A percentile compares a stretch with the other conserved stretches of the same genome.
phyloP scores from a whole-genome alignment of 2,113 vertebrate genomes.

The Tretioscincus oriximinensis region DNA sequence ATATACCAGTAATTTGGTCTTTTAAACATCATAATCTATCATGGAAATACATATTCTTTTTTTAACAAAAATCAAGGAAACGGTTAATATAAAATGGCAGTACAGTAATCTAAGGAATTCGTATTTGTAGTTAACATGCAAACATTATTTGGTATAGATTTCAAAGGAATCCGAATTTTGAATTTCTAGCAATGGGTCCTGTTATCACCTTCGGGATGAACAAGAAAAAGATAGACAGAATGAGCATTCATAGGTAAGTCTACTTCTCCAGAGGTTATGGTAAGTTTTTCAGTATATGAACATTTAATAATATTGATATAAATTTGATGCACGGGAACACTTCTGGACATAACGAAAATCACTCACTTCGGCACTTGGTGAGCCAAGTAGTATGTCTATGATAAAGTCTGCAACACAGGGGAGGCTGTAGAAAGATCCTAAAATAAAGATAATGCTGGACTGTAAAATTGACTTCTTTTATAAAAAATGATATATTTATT shows the following conservation, averaged over 20 bases:
- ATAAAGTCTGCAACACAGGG: conserved; percentile 95
- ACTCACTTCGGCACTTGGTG: conserved; percentile 92
- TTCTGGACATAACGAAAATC: conserved; percentile 14
- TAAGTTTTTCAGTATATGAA: too few species aligned
- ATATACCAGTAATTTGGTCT: neutral
- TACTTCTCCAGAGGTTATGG: too few species aligned
- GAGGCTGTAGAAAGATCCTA: conserved; percentile 94
- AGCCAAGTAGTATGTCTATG: conserved; percentile 95
- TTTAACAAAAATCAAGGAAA: too few species aligned
- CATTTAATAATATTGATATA: neutral
- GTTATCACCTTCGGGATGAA: too few species aligned
- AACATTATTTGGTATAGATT: neutral
- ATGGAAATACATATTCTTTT: neutral
- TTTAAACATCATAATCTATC: neutral
- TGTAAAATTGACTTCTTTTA: neutral
- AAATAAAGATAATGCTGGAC: conserved; percentile 16
- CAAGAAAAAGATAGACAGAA: too few species aligned
- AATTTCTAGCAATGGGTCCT: neutral
- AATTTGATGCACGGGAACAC: neutral
- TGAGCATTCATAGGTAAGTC: too few species aligned
- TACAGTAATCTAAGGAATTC: neutral
- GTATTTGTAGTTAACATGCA: neutral
- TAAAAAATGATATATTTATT: neutral
- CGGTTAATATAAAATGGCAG: neutral
- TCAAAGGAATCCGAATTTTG: neutral